Conservation (phyloP, 2,113 vertebrate genomes). For the Gambusia affinis region DNA sequence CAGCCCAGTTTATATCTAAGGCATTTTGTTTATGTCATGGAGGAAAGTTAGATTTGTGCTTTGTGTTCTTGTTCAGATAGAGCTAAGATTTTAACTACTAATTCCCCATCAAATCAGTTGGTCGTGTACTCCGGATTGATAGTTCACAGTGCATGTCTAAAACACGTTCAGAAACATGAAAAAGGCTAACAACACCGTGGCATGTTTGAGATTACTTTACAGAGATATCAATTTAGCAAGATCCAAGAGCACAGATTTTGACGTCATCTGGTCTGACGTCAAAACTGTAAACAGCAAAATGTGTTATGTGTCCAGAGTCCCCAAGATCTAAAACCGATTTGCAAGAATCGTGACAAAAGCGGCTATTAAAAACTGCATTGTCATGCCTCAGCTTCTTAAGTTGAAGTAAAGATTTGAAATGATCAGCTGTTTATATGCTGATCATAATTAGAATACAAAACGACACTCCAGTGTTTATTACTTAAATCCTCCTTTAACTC, state of each 20-base stretch:
- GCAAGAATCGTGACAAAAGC: background rate
- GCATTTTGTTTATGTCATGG: conserved; percentile 24
- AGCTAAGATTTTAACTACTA: too few species aligned
- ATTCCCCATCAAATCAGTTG: background rate
- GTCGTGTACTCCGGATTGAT: background rate
- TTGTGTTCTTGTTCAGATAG: background rate
- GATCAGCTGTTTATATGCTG: background rate
- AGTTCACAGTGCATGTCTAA: background rate
- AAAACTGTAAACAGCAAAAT: background rate
- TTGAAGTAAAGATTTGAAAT: background rate
- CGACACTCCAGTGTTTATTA: background rate
- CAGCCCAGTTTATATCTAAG: conserved; percentile 38
- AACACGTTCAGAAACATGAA: conserved; percentile 42
- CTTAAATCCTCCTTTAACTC: background rate
- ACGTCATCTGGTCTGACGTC: conserved; percentile 49
- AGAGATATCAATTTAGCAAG: background rate
- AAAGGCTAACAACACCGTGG: conserved; percentile 32
- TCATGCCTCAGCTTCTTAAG: background rate
- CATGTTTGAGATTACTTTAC: conserved; percentile 2
- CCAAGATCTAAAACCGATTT: background rate
- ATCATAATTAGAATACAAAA: background rate
- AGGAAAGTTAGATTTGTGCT: conserved; percentile 14
- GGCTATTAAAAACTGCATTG: background rate
- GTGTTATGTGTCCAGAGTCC: background rate
- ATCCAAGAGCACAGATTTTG: background rate